A percentile compares a stretch with the other conserved stretches of the same genome.
phyloP scores from a whole-genome alignment of 2,113 vertebrate genomes.

The Tinamus guttatus region DNA sequence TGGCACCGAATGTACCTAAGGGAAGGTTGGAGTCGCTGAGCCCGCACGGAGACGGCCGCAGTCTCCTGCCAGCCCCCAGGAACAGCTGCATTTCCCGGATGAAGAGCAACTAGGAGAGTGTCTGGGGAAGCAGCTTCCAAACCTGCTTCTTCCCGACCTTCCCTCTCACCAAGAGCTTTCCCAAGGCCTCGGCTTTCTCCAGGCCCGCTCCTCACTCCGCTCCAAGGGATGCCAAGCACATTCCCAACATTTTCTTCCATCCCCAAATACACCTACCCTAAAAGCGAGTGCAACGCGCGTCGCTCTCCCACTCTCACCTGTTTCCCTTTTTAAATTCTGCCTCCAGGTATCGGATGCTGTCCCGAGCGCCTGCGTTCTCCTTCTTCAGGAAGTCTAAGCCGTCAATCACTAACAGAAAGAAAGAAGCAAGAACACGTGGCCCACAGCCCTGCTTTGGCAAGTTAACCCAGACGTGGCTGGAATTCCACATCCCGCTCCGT shows the following conservation, averaged over 20 bases:
- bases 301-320: conserved; percentile 76
- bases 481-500: neutral
- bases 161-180: fast-evolving
- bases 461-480: fast-evolving
- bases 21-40: neutral
- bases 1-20: conserved; percentile 96
- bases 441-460: neutral
- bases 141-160: neutral
- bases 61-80: neutral
- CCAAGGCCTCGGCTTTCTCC: neutral
- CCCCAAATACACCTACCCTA: neutral
- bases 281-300: neutral
- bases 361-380: conserved; percentile 91
- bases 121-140: neutral
- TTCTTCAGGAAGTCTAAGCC: conserved; percentile 95
- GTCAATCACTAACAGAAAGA: conserved; percentile 86
- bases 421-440: neutral
- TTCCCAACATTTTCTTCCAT: neutral
- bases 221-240: neutral
- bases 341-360: conserved; percentile 94
- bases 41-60: fast-evolving
- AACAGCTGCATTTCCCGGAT: neutral
- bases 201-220: neutral
- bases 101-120: neutral
- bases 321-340: conserved; percentile 97